Conservation (phyloP, 2,888 invertebrate genomes). For the Capitulum mitella region DNA sequence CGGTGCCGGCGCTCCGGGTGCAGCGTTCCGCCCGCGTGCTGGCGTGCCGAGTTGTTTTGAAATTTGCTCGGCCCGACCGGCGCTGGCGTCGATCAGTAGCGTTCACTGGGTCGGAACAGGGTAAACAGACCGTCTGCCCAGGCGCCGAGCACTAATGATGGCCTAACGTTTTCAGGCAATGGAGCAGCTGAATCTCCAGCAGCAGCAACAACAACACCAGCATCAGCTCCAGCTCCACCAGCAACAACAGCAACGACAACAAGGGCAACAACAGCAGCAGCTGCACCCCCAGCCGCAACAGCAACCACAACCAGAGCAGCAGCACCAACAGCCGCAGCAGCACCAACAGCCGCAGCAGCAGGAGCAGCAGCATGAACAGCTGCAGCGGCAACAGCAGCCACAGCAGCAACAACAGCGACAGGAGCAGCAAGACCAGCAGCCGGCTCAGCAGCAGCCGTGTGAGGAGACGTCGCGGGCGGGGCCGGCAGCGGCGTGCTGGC, state of each 20-base stretch:
- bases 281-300: neutral
- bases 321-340: neutral
- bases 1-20: too few species aligned
- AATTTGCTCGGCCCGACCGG: too few species aligned
- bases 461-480: too few species aligned
- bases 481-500: too few species aligned
- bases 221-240: neutral
- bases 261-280: neutral
- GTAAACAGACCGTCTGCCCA: neutral
- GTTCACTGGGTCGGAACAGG: neutral
- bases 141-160: neutral
- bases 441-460: neutral
- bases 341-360: neutral
- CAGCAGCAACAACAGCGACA: neutral
- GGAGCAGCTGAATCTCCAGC: neutral
- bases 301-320: neutral
- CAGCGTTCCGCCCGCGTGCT: too few species aligned
- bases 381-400: neutral
- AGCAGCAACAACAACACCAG: neutral
- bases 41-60: neutral
- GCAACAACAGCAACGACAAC: neutral
- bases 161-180: neutral
- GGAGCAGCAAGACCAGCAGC: neutral
- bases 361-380: neutral
- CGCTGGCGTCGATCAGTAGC: neutral